Evolutionary conservation across 2,888 invertebrate species (phyloP).

Genomic region (Apotomis turbidana): DNA sequence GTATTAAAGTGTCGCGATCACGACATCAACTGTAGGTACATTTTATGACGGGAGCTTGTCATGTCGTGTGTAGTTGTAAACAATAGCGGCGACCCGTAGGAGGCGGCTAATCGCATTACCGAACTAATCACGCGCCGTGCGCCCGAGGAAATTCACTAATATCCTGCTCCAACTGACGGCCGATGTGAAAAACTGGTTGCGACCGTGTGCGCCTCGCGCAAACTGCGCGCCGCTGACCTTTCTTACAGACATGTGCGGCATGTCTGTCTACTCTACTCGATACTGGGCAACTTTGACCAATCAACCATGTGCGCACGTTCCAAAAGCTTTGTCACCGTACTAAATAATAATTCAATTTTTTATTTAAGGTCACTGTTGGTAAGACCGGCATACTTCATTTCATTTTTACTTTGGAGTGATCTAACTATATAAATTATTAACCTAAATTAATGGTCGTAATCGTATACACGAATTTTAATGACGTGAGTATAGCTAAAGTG

Average conservation of each 20-base stretch:
- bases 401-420: no score
- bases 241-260: not conserved
- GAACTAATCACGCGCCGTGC: constrained; percentile 86
- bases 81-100: constrained; percentile 55
- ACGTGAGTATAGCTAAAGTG: no score
- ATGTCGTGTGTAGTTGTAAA: constrained; percentile 42
- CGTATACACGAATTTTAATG: no score
- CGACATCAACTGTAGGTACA: not conserved
- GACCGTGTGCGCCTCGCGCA: constrained; percentile 43
- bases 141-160: constrained; percentile 88
- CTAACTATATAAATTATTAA: no score
- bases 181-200: constrained; percentile 64
- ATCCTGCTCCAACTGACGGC: constrained; percentile 79
- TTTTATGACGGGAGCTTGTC: constrained; percentile 14
- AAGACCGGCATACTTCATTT: no score
- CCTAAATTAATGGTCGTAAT: no score
- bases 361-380: no score
- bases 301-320: no score
- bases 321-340: no score
- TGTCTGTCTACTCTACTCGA: no score
- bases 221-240: constrained; percentile 24
- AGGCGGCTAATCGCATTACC: constrained; percentile 86
- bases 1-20: not conserved
- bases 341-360: no score
- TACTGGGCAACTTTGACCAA: no score